Conservation (phyloP, 1,140 invertebrate genomes). For the Neuroterus valhalla region DNA sequence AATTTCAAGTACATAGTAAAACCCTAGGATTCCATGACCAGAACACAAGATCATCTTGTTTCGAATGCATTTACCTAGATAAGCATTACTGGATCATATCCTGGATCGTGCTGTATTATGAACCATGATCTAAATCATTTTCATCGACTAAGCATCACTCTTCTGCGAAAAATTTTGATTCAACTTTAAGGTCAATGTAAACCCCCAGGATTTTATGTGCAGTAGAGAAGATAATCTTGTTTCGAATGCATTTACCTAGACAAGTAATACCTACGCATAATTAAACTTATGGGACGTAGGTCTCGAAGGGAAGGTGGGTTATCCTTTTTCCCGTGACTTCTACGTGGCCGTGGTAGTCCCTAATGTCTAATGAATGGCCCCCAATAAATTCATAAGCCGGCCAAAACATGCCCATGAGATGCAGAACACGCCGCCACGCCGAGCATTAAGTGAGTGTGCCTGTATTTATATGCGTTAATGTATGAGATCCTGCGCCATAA, state of each 20-base stretch:
- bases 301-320: slow-evolving; percentile 28
- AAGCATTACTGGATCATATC: too few species aligned
- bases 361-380: slow-evolving; percentile 70
- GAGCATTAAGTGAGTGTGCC: slow-evolving; percentile 41
- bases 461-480: slow-evolving; percentile 36
- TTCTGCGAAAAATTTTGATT: too few species aligned
- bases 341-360: slow-evolving; percentile 57
- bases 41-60: slow-evolving; percentile 5
- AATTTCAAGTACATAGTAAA: too few species aligned
- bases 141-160: too few species aligned
- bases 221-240: slow-evolving; percentile 6
- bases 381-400: slow-evolving; percentile 71
- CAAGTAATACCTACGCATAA: slow-evolving; percentile 9
- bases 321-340: slow-evolving; percentile 61
- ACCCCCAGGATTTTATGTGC: too few species aligned
- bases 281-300: background rate
- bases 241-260: background rate
- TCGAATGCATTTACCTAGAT: background rate
- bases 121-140: too few species aligned
- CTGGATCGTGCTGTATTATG: too few species aligned
- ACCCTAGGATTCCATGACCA: too few species aligned
- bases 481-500: slow-evolving; percentile 21
- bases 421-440: slow-evolving; percentile 56
- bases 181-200: too few species aligned
- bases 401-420: slow-evolving; percentile 65